Evolutionary conservation across 2,797 vertebrate genomes (phyloP), one percentile per base, ranked within the genome.

Genomic region (Silurus lanzhouensis): DNA sequence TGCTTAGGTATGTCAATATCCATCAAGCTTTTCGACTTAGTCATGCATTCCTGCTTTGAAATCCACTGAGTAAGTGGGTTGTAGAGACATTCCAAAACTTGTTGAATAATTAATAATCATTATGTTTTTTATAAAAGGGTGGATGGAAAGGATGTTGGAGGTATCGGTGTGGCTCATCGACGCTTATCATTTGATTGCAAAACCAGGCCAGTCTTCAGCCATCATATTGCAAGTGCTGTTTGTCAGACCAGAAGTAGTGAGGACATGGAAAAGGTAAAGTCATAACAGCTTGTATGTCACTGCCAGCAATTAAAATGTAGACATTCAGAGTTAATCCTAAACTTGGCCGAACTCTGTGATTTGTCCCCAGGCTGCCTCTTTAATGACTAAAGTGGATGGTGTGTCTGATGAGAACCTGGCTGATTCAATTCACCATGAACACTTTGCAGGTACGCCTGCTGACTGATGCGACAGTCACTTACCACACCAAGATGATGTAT

Each of bases 61-160:
- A 60, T 20, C 68, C 31, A 7, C 19, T 27, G 38, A 31, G 22
- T 70, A 38, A 10, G 61, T 77, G 13, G 38, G 2, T 80, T n/a
- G 10, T 76, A 25, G 31, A 66, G 70, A 83, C 64, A 20, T 61
- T 68, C 83, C 7, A 75, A 58, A 44, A 19, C 3, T 55, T 61
- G 7, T 61, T 63, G 64, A 38, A 66, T 48, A 80, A 70, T 67
- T 44, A n/a, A 66, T 66, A 20, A 14, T 46, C 19, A 6, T 5
- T 74, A 70, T 5, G 86, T 8, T 81, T 22, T 46, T 84, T 19
- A 58, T 38, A 44, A 58, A 83, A 98, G 98, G 91, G 98, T 99
- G 93, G 98, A 99, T 58, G 98, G 97, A 81, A 97, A 97, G 91
- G 98, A 98, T 3, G 86, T 93, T 1, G 88, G 95, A 31, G 93